Evolutionary conservation across 2,113 vertebrate genomes (phyloP), one percentile per base, ranked within the genome.

Genomic region (Antennarius striatus): DNA sequence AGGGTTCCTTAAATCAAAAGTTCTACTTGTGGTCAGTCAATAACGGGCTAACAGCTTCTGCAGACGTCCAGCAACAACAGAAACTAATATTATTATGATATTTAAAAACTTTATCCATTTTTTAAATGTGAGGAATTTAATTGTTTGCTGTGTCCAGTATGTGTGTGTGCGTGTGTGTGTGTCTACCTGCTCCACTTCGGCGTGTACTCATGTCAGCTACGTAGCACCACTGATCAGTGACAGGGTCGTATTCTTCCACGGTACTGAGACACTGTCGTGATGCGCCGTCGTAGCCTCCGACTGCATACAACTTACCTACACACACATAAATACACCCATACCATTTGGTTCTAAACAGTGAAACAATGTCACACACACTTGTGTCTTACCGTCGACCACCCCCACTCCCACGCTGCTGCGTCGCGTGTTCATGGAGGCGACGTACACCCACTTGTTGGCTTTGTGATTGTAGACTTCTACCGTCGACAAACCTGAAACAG

Each of bases 341-440:
- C 49, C 58, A 17, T 39, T 56, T 11, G 9, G 16, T 11, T 12
- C 42, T 49, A 8, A 0, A 22, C 16, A 17, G 48, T 11, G 6
- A 10, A 17, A 22, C n/a, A 1, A 4, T 6, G 39, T 8, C 13
- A 47, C n/a, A 59, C 51, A 60, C 13, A 17, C 8, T 4, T 10
- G 1, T 1, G 2, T 53, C 91, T 94, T 90, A 98, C 97, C 96
- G 52, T 97, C 94, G 22, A 98, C 96, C 59, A 98, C 95, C 29
- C 96, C 97, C 11, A 98, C 96, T 3, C 97, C 97, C 83, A 99
- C 97, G 62, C 97, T 99, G 94, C 97, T 99, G 77, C 97, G 93
- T 56, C 97, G 89, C 0, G 97, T 99, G 91, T 99, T 98, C 97
- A 99, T 99, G 17, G 96, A 92, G 75, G 96, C 93, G 64, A 98